Evolutionary conservation across 2,888 invertebrate species (phyloP).

Genomic region (Morpho achilles): DNA sequence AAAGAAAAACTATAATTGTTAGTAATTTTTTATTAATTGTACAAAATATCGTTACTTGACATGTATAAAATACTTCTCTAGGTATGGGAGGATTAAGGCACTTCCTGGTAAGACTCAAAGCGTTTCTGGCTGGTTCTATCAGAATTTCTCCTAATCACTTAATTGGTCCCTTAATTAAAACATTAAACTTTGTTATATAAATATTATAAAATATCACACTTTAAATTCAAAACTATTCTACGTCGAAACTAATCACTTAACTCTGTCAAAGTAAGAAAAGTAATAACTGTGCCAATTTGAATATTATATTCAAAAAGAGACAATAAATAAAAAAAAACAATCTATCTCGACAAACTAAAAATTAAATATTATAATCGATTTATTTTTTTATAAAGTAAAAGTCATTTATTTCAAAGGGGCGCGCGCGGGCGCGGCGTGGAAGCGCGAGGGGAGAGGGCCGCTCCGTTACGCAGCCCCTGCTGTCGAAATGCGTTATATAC

Average conservation of each 20-base stretch:
- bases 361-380: slow-evolving; percentile 74
- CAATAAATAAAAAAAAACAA: slow-evolving; percentile 77
- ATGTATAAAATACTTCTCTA: slow-evolving; percentile 50
- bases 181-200: slow-evolving; percentile 77
- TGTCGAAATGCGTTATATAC: slow-evolving; percentile 52
- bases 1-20: slow-evolving; percentile 56
- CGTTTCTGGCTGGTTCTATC: slow-evolving; percentile 58
- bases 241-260: slow-evolving; percentile 72
- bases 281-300: slow-evolving; percentile 76
- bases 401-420: slow-evolving; percentile 58
- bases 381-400: slow-evolving; percentile 69
- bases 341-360: slow-evolving; percentile 76
- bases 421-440: slow-evolving; percentile 50
- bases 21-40: slow-evolving; percentile 60
- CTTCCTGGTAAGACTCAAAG: slow-evolving; percentile 61
- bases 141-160: slow-evolving; percentile 76
- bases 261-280: slow-evolving; percentile 74
- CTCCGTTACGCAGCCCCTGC: slow-evolving; percentile 34
- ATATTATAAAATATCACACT: slow-evolving; percentile 80
- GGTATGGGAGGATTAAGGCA: slow-evolving; percentile 47
- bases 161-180: slow-evolving; percentile 79
- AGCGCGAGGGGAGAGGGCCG: slow-evolving; percentile 49
- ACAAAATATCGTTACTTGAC: slow-evolving; percentile 58
- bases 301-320: slow-evolving; percentile 71
- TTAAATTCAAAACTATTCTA: slow-evolving; percentile 77